phyloP scores from a whole-genome alignment of 1,140 invertebrate species.

The Acromyrmex charruanus region DNA sequence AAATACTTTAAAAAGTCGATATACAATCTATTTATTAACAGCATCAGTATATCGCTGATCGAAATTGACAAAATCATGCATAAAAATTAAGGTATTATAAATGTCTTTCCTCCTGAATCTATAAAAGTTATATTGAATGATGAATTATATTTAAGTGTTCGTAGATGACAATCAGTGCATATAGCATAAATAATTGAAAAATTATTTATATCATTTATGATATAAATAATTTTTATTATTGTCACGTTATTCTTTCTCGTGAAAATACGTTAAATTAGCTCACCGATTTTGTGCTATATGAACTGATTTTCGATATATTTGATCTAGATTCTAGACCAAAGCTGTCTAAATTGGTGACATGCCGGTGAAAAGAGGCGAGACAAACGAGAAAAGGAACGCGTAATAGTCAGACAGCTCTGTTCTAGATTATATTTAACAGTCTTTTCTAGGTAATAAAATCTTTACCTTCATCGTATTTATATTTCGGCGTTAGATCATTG shows the following conservation, averaged over 20 bases:
- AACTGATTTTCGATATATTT: slow-evolving; percentile 41
- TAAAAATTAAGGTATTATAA: not conserved
- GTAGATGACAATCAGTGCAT: slow-evolving; percentile 54
- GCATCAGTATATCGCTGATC: not conserved
- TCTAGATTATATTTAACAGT: slow-evolving; percentile 37
- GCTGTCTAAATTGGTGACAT: slow-evolving; percentile 2
- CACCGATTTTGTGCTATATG: slow-evolving; percentile 11
- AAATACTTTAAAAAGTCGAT: not conserved
- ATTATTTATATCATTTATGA: too few species aligned
- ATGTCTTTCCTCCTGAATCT: slow-evolving; percentile 46
- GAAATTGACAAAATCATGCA: not conserved
- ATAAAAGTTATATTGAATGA: slow-evolving; percentile 65
- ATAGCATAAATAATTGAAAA: slow-evolving; percentile 5
- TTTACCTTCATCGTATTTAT: slow-evolving; percentile 57
- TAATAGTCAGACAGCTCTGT: slow-evolving; percentile 1
- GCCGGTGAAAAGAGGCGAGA: not conserved
- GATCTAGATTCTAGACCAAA: slow-evolving; percentile 25
- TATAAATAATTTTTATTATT: too few species aligned
- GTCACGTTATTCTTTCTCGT: too few species aligned
- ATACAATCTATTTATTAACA: not conserved
- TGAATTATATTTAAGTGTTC: slow-evolving; percentile 59
- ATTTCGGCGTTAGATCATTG: slow-evolving; percentile 66
- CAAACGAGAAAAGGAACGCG: not conserved
- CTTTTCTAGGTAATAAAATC: slow-evolving; percentile 45
- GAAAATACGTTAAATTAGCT: not conserved